A percentile compares a stretch with the other conserved stretches of the same genome.
phyloP scores from a whole-genome alignment of 2,113 vertebrate genomes.

The Bufo bufo region DNA sequence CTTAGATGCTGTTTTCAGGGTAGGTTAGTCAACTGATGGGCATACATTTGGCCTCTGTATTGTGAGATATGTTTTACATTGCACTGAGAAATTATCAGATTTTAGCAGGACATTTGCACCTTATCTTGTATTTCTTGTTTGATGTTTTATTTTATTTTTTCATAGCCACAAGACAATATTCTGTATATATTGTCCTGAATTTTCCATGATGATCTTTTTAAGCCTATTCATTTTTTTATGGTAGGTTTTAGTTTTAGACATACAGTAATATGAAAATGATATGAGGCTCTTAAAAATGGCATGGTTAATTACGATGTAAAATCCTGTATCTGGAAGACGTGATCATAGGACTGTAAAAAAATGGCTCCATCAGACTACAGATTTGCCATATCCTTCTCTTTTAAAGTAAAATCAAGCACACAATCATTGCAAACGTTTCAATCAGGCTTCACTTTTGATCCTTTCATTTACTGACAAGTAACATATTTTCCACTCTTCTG shows the following conservation, averaged over 20 bases:
- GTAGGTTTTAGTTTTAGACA: too few species aligned
- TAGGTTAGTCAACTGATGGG: constrained; percentile 38
- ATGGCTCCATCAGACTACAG: background rate
- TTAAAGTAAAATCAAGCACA: constrained; percentile 21
- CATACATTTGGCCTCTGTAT: background rate
- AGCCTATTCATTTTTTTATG: background rate
- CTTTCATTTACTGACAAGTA: constrained; percentile 14
- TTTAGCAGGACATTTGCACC: background rate
- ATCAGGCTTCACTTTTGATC: background rate
- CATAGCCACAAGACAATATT: constrained; percentile 21
- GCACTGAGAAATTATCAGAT: constrained; percentile 24
- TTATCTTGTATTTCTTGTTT: constrained; percentile 15
- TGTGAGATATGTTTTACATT: constrained; percentile 1
- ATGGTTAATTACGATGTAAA: constrained; percentile 15
- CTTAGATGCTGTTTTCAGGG: background rate
- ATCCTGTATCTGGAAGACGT: background rate
- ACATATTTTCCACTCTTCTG: constrained; percentile 16
- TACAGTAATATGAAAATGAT: background rate
- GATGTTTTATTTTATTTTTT: constrained; percentile 28
- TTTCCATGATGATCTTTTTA: constrained; percentile 1
- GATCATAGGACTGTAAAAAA: background rate
- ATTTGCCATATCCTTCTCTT: background rate
- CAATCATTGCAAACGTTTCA: background rate
- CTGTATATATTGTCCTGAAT: background rate
- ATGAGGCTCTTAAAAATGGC: background rate